phyloP scores from a whole-genome alignment of 2,888 invertebrate species.

The Petrolisthes cinctipes region DNA sequence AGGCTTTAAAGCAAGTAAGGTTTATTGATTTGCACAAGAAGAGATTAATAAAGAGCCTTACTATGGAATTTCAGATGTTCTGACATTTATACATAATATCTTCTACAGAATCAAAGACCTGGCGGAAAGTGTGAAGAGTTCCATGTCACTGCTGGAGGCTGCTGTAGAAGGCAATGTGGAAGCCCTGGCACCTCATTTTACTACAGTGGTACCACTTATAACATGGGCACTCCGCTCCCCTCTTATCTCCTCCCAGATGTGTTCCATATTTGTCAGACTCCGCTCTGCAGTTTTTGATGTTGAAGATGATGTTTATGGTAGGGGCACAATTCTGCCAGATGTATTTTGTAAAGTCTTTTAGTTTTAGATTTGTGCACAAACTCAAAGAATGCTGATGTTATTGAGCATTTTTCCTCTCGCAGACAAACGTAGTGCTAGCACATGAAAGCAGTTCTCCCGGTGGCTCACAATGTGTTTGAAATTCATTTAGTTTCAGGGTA shows the following conservation, averaged over 20 bases:
- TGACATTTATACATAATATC: neutral
- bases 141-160: conserved; percentile 53
- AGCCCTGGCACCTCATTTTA: conserved; percentile 52
- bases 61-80: neutral
- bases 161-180: conserved; percentile 48
- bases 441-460: too few species aligned
- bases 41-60: neutral
- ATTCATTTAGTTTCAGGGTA: neutral
- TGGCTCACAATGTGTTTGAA: neutral
- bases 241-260: conserved; percentile 42
- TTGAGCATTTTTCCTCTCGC: neutral
- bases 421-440: neutral
- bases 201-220: conserved; percentile 57
- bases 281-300: conserved; percentile 46
- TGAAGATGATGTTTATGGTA: conserved; percentile 59
- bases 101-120: conserved; percentile 84
- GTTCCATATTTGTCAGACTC: conserved; percentile 53
- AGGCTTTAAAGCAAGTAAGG: neutral
- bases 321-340: neutral
- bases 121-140: conserved; percentile 75
- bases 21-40: neutral
- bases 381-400: neutral
- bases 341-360: neutral
- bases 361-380: too few species aligned
- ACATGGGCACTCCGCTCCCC: conserved; percentile 54